Evolutionary conservation across 2,888 invertebrate genomes (phyloP), one percentile per base, ranked within the genome.

Genomic region (Serripes groenlandicus): DNA sequence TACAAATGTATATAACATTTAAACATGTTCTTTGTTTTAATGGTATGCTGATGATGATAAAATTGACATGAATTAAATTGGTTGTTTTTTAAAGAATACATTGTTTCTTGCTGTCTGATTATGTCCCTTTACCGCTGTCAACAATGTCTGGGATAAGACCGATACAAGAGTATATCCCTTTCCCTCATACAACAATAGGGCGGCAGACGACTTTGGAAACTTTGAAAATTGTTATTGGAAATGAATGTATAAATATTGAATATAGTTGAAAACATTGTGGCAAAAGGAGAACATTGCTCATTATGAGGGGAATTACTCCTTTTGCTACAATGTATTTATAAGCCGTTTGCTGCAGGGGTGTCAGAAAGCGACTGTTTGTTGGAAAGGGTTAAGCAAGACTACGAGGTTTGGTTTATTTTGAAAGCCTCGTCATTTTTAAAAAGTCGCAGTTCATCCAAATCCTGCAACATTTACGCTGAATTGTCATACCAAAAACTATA

Each of bases 21-120:
- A 49, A 49, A 49, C 49, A n/a, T n/a, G 49, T 49, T 49, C 56
- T 56, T 26, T 26, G 56, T 56, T 56, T 26, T 56, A 23, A 56
- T 56, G 56, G 56, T 26, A 56, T 56, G 56, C 11, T 56, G 28
- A 56, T 56, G 23, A 56, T 15, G 56, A 26, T 56, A 11, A 11
- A 56, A n/a, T 23, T 56, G 56, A 56, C 5, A 56, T 56, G 56
- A 56, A 56, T n/a, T 56, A 56, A 56, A 56, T 23, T 56, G 56
- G 56, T 56, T 56, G 56, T 56, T 56, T 56, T 56, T 56, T 56
- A 56, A 56, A 26, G 56, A 26, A 56, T 56, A 23, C 26, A 26
- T 2, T 56, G 11, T 3, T 56, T 26, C n/a, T n/a, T n/a, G 56
- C 26, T 56, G 11, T 23, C 26, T 26, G 2, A 26, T 26, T 26